Evolutionary conservation across 1,140 invertebrate species (phyloP), one percentile per base, ranked within the genome.

Genomic region (Heliconius himera): DNA sequence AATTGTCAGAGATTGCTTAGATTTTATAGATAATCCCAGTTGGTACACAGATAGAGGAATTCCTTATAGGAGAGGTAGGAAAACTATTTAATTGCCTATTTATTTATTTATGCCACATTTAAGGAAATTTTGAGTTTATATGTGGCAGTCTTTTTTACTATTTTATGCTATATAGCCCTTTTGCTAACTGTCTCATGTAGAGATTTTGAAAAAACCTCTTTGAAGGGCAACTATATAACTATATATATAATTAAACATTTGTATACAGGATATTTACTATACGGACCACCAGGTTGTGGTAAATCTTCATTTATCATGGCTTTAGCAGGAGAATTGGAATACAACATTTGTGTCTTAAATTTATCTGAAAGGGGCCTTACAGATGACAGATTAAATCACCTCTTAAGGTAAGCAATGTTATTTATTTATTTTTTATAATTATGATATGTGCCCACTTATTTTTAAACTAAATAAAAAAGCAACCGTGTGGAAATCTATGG

Each of bases 201-300:
- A 16, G 41, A 16, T 46, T 16, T 16, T 16, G 5, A 16, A 46
- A 46, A 46, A 46, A 46, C 13, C 41, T 16, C 3, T 4, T 46
- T 46, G 13, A 46, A 16, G 41, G 16, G 41, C 13, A 46, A 16
- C 41, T 16, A 46, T 46, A 56, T n/a, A 56, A 22, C n/a, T 56
- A 56, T 29, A 22, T 22, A 60, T 60, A 22, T 46, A 13, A 26
- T n/a, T 60, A 60, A 22, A 9, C 22, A 26, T 2, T 81, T 72
- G 78, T 13, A 90, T 90, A 79, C 90, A 96, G 98, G 99, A 3
- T 99, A 99, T 95, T 95, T 99, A 36, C 94, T 99, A 0, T 96
- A 99, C 95, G 99, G 99, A 1, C 99, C 99, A 20, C 99, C 99
- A 3, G 99, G 99, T n/a, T 99, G 99, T 95, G 99, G 99, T 16